Conservation (phyloP, 1,140 invertebrate genomes). For the Euura lappo region DNA sequence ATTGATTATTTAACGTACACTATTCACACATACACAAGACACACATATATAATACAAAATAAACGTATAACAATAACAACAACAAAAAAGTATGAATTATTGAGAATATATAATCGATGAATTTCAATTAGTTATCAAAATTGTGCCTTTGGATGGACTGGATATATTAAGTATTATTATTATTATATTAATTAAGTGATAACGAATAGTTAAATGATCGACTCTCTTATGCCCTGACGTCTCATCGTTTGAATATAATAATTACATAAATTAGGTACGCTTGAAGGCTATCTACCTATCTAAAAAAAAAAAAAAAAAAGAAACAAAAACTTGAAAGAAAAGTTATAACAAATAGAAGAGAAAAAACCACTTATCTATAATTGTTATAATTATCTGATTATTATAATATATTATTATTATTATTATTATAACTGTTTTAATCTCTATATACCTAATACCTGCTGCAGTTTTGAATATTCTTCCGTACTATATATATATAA, state of each 20-base stretch:
- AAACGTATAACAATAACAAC: not conserved
- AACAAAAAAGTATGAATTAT: constrained; percentile 8
- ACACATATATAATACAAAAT: constrained; percentile 12
- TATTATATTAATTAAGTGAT: constrained; percentile 19
- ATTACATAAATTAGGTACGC: not conserved
- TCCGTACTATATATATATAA: no score
- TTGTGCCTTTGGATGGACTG: constrained; percentile 56
- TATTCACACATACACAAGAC: not conserved
- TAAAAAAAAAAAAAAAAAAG: not conserved
- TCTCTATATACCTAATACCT: no score
- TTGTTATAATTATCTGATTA: no score
- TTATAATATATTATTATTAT: no score
- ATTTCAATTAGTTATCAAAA: constrained; percentile 55
- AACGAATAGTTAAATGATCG: not conserved
- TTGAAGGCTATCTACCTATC: not conserved
- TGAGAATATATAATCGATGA: constrained; percentile 33
- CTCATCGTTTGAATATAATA: not conserved
- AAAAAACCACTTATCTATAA: no score
- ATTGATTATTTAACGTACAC: not conserved
- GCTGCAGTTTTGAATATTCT: no score
- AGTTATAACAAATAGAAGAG: no score
- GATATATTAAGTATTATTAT: constrained; percentile 43
- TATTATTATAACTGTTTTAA: no score
- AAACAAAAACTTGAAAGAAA: no score
- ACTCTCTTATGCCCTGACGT: not conserved